Percentiles rank a stretch among this genome's conserved stretches.
Conservation (phyloP, 2,888 invertebrate genomes). For the Perdita meconis region DNA sequence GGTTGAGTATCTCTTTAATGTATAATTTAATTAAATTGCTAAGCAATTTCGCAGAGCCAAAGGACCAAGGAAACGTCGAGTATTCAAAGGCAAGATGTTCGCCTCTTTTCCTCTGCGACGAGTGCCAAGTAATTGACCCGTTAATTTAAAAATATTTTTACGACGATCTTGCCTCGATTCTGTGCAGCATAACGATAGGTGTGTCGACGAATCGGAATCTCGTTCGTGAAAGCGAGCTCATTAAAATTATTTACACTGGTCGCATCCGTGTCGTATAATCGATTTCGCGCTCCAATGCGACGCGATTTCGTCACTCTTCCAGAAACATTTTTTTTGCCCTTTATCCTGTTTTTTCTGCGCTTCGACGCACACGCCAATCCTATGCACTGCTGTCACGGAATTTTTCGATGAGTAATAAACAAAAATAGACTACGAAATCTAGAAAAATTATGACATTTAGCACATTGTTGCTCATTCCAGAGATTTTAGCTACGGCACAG, state of each 20-base stretch:
- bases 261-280: conserved; percentile 41
- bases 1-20: conserved; percentile 18
- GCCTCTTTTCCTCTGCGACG: background rate
- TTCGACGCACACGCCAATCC: conserved; percentile 14
- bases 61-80: background rate
- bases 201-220: conserved; percentile 9
- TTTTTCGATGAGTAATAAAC: conserved; percentile 13
- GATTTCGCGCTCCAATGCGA: conserved; percentile 40
- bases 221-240: conserved; percentile 31
- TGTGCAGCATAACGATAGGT: background rate
- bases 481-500: background rate
- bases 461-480: background rate
- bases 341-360: background rate
- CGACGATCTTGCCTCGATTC: background rate
- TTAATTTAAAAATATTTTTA: conserved; percentile 24
- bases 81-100: conserved; percentile 14
- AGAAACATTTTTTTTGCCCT: conserved; percentile 8
- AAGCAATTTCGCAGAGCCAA: conserved; percentile 14
- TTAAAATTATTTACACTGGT: conserved; percentile 54
- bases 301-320: conserved; percentile 29
- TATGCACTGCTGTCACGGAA: background rate
- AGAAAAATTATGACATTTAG: background rate
- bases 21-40: conserved; percentile 31
- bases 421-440: background rate
- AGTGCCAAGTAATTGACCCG: conserved; percentile 18